These are phyloP conservation scores for Pangasianodon gigas DNA, from an alignment of 2,113 vertebrate species.

Conservation along the genomic window DNA sequence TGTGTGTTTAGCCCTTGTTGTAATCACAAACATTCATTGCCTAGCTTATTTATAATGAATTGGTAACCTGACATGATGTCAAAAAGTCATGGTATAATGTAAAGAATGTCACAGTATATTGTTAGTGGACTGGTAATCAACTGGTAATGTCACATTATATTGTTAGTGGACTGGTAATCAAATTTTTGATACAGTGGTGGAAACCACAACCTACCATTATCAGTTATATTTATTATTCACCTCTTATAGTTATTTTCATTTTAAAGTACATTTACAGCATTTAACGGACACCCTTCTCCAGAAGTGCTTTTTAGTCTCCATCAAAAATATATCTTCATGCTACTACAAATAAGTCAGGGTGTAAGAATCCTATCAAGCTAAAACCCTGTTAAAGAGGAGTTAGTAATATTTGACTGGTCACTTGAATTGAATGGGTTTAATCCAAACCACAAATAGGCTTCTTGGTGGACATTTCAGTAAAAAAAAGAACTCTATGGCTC, in stretches of 20 bases:
- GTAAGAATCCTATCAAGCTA: neutral
- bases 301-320: neutral
- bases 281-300: neutral
- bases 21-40: neutral
- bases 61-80: too few relatives aligned
- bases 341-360: neutral
- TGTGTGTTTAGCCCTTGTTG: neutral
- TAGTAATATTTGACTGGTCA: neutral
- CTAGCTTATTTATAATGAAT: neutral
- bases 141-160: neutral
- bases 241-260: neutral
- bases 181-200: neutral
- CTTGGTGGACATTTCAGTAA: neutral
- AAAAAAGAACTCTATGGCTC: neutral
- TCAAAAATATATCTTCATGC: neutral
- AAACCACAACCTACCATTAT: neutral
- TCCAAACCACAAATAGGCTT: neutral
- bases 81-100: neutral
- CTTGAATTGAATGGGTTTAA: neutral
- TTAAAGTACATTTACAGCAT: neutral
- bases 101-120: neutral
- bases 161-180: neutral
- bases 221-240: neutral
- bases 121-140: neutral
- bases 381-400: neutral